phyloP scores from a whole-genome alignment of 2,888 invertebrate species.

The Sesia bembeciformis region DNA sequence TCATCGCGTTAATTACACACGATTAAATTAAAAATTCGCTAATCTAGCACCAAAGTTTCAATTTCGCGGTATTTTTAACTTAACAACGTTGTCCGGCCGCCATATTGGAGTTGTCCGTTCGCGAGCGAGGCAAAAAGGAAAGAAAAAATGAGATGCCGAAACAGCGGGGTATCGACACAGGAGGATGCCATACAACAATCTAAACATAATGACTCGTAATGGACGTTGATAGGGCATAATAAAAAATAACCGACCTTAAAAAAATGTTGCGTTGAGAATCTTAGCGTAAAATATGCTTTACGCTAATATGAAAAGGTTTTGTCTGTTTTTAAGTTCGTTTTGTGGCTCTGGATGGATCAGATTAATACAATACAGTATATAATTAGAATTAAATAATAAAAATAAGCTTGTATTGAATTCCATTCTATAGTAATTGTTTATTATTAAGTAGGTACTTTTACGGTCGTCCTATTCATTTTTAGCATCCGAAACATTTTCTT shows the following conservation, averaged over 20 bases:
- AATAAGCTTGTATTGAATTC: no score
- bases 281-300: constrained; percentile 19
- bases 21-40: constrained; percentile 23
- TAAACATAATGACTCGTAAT: constrained; percentile 58
- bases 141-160: constrained; percentile 20
- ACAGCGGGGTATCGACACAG: constrained; percentile 43
- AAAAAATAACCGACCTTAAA: constrained; percentile 21
- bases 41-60: constrained; percentile 13
- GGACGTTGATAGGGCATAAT: constrained; percentile 43
- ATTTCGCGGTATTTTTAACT: constrained; percentile 12
- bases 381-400: no score
- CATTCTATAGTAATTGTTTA: no score
- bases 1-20: constrained; percentile 20
- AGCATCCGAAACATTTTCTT: no score
- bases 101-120: constrained; percentile 11
- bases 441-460: no score
- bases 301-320: background rate
- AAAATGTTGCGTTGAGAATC: constrained; percentile 12
- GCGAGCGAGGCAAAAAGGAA: constrained; percentile 16
- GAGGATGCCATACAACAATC: constrained; percentile 46
- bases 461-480: no score
- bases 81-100: constrained; percentile 15
- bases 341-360: background rate
- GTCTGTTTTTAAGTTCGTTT: background rate
- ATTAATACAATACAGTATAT: no score